Conservation (phyloP, 2,113 vertebrate genomes). For the Ptilorrhoa leucosticta region DNA sequence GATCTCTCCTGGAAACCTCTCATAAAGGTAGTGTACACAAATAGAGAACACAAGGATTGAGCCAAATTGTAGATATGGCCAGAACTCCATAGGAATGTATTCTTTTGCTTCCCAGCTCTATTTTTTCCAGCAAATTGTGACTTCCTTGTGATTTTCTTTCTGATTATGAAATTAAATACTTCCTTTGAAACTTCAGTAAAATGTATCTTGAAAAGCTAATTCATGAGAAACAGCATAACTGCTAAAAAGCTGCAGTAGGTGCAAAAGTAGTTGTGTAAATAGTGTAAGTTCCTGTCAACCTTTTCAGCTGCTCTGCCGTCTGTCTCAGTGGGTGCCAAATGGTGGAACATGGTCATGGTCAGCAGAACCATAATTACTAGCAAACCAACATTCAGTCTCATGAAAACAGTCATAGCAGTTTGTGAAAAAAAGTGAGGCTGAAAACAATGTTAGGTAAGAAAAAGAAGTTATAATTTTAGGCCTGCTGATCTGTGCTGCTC, state of each 20-base stretch:
- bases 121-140: not conserved
- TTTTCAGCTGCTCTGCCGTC: not conserved
- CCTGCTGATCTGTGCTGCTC: not conserved
- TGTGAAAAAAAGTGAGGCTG: not conserved
- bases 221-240: not conserved
- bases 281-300: not conserved
- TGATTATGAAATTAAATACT: not conserved
- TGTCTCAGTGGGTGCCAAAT: not conserved
- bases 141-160: not conserved
- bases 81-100: not conserved
- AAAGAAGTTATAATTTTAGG: not conserved
- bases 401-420: not conserved
- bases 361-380: not conserved
- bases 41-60: not conserved
- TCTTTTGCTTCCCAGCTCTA: not conserved
- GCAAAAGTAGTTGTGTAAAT: not conserved
- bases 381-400: not conserved
- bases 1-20: conserved; percentile 87
- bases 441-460: not conserved
- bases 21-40: conserved; percentile 70
- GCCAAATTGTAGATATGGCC: not conserved
- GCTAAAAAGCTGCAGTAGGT: not conserved
- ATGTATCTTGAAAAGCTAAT: not conserved
- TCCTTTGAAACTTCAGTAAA: not conserved
- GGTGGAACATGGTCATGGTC: not conserved